These are phyloP conservation scores for Capreolus pygargus DNA, from an alignment of 2,113 vertebrate species.

Conservation along the genomic window DNA sequence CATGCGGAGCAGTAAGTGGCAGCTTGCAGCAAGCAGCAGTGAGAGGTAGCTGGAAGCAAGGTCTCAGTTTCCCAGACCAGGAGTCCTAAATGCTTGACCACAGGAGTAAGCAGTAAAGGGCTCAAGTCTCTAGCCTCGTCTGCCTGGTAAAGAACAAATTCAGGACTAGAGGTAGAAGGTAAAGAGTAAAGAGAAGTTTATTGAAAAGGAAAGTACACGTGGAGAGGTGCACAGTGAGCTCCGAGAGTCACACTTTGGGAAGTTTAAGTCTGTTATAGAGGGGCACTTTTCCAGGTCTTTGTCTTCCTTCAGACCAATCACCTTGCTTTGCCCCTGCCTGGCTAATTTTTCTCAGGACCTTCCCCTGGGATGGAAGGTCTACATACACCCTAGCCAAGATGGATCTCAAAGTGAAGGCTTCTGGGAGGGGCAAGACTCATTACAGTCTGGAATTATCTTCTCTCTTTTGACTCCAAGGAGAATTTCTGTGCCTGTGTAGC, in stretches of 20 bases:
- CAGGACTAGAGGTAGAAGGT: not conserved
- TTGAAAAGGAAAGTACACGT: not conserved
- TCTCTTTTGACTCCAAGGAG: not conserved
- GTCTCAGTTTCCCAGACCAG: not conserved
- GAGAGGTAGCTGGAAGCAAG: not conserved
- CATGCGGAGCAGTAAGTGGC: not conserved
- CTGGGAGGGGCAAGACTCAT: not conserved
- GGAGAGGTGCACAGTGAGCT: not conserved
- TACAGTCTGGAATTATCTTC: not conserved
- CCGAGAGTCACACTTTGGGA: not conserved
- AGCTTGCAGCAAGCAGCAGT: not conserved
- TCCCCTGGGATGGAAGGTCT: not conserved
- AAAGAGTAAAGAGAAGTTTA: not conserved
- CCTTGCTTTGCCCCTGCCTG: fast-evolving
- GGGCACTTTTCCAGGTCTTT: not conserved
- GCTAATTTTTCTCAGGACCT: not conserved
- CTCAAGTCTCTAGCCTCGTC: not conserved
- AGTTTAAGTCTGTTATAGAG: not conserved
- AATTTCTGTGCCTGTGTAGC: not conserved
- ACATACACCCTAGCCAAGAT: not conserved
- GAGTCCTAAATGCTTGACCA: not conserved
- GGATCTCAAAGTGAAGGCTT: not conserved
- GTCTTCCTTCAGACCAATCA: not conserved
- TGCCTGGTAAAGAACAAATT: not conserved
- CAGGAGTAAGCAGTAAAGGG: not conserved